phyloP scores from a whole-genome alignment of 2,888 invertebrate species.

The Lysandra bellargus region DNA sequence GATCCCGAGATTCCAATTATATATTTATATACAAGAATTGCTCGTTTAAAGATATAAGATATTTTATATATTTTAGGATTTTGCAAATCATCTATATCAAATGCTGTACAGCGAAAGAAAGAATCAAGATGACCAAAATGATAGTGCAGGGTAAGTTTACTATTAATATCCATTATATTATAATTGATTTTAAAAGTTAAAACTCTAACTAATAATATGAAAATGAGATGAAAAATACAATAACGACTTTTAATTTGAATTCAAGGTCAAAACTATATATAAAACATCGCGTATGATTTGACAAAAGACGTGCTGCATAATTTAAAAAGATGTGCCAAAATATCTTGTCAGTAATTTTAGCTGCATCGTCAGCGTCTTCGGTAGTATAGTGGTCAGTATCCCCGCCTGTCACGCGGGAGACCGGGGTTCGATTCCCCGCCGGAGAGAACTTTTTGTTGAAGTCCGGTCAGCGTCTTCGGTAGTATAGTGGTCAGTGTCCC shows the following conservation, averaged over 20 bases:
- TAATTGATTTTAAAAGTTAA: too few relatives aligned
- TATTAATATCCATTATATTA: too few relatives aligned
- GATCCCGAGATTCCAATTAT: too few relatives aligned
- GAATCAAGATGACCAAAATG: conserved; percentile 53
- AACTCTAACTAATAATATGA: too few relatives aligned
- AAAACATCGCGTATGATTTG: too few relatives aligned
- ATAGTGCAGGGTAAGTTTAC: conserved; percentile 45
- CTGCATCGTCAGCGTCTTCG: conserved; percentile 46
- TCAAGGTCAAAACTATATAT: too few relatives aligned
- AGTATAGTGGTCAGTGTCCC: conserved; percentile 82
- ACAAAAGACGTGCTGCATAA: too few relatives aligned
- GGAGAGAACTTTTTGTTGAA: conserved; percentile 47
- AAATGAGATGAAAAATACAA: too few relatives aligned
- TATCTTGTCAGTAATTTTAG: background rate
- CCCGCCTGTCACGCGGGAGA: conserved; percentile 82
- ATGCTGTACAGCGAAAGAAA: conserved; percentile 64
- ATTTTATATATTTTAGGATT: conserved; percentile 53
- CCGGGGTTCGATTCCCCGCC: conserved; percentile 82
- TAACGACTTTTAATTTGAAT: too few relatives aligned
- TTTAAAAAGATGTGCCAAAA: background rate
- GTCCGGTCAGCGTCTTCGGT: conserved; percentile 60
- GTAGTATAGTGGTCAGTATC: conserved; percentile 81
- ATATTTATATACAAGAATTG: too few relatives aligned
- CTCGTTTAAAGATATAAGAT: too few relatives aligned
- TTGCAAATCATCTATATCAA: conserved; percentile 66